Base-by-base conservation (phyloP, 2,888 invertebrate genomes). In the Hirtodrosophila confusa region DNA sequence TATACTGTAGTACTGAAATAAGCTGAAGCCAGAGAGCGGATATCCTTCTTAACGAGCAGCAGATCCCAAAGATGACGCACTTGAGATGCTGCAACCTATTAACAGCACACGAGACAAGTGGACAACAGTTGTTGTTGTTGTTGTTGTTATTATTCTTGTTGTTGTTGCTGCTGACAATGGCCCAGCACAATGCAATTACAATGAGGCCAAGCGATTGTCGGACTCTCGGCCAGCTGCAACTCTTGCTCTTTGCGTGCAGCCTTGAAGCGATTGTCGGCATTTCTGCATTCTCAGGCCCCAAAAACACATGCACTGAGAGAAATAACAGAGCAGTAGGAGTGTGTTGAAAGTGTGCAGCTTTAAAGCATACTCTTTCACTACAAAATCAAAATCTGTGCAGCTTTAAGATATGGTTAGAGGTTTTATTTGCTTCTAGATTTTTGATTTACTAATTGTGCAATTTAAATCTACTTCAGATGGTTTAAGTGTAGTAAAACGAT, bases 1-100 rank as follows among this genome's bases (percentile, higher is more conserved):
- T 31, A 35, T 47, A 12, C 17, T 9, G 27, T 9, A 31, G 7
- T 31, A 8, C 31, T 31, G 31, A 54, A 65, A 51, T 63, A 57
- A 73, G 58, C 55, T 60, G 61, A 71, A 56, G 60, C 43, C 40
- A 69, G 58, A 56, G 70, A 72, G 71, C 88, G 83, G 83, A 83
- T 86, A 83, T 83, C 83, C 83, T 83, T 80, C 88, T 83, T 86
- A 80, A 76, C 49, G 54, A 53, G 41, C 57, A 65, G 11, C 41
- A 54, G 33, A 55, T 47, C 35, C 45, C 7, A 7, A 63, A 50
- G 56, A 57, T 54, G 50, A 61, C 41, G 37, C 37, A 69, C 75
- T 75, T 57, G 50, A 69, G 39, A 54, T 55, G 41, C 41, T 53
- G 49, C 44, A 69, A 54, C 54, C 41, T 54, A 65, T 73, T 75